Evolutionary conservation across 2,113 vertebrate species (phyloP).

Genomic region (Raja brachyura): DNA sequence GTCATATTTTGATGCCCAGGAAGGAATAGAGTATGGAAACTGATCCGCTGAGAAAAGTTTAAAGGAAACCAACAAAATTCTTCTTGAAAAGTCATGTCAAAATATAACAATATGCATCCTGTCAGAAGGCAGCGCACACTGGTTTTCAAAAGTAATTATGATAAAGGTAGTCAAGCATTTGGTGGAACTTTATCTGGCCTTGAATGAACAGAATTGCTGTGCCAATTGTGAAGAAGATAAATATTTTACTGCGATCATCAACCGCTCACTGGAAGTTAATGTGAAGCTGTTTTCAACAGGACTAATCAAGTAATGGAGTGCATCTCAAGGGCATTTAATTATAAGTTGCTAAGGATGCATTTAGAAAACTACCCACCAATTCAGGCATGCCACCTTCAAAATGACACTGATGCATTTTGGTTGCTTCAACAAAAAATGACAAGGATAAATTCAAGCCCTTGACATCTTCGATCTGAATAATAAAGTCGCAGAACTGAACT

Average conservation of each 20-base stretch:
- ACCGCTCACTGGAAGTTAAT: background rate
- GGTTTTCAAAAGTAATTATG: background rate
- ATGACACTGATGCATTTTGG: background rate
- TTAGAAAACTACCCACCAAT: background rate
- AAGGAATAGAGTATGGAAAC: background rate
- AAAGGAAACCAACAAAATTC: background rate
- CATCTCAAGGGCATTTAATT: background rate
- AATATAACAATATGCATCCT: background rate
- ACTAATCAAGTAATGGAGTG: conserved; percentile 19
- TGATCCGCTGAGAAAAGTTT: background rate
- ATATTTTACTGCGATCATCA: background rate
- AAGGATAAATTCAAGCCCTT: background rate
- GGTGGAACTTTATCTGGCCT: background rate
- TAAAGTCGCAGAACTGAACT: background rate
- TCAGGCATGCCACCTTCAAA: background rate
- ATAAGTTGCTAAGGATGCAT: background rate
- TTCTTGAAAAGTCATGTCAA: background rate
- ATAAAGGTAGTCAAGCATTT: background rate
- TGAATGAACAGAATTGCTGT: background rate
- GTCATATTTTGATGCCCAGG: background rate
- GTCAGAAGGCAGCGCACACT: background rate
- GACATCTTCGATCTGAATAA: background rate
- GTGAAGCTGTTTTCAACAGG: conserved; percentile 15
- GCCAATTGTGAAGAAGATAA: background rate
- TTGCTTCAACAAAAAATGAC: background rate